Evolutionary conservation across 2,888 invertebrate species (phyloP).

Genomic region (Dicyrtoma fusca): DNA sequence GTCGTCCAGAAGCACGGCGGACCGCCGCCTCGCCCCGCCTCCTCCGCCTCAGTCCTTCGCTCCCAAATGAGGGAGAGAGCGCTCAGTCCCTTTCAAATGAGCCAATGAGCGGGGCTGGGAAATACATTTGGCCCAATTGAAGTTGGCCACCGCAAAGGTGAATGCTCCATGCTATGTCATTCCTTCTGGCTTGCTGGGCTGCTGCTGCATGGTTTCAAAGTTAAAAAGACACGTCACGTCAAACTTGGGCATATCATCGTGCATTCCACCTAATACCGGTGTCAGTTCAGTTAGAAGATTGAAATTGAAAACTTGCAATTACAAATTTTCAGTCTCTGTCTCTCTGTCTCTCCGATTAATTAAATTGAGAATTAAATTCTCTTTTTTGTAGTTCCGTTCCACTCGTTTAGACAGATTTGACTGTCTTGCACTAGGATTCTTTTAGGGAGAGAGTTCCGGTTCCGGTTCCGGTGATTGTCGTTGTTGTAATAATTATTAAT

Average conservation of each 20-base stretch:
- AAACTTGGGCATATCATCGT: background rate
- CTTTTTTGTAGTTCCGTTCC: too few relatives aligned
- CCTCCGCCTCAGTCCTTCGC: background rate
- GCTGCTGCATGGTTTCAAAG: constrained; percentile 10
- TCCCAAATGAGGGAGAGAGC: too few relatives aligned
- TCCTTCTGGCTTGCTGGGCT: too few relatives aligned
- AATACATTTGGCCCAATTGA: constrained; percentile 22
- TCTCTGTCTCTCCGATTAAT: background rate
- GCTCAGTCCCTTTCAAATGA: too few relatives aligned
- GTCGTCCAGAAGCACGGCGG: background rate
- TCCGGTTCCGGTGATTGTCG: too few relatives aligned
- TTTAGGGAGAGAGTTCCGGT: background rate
- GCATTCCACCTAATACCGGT: background rate
- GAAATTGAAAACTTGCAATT: constrained; percentile 1
- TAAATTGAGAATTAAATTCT: too few relatives aligned
- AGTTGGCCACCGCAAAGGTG: constrained; percentile 38
- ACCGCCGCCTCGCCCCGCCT: background rate
- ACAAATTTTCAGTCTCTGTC: too few relatives aligned
- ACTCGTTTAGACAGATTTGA: too few relatives aligned
- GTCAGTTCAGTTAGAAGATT: background rate
- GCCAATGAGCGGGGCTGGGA: too few relatives aligned
- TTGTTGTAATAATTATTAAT: too few relatives aligned
- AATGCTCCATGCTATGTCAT: constrained; percentile 28
- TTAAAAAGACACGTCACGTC: constrained; percentile 30
- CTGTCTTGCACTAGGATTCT: background rate